Evolutionary conservation across 2,888 invertebrate genomes (phyloP).

Genomic region (Pediacus dermestoides): DNA sequence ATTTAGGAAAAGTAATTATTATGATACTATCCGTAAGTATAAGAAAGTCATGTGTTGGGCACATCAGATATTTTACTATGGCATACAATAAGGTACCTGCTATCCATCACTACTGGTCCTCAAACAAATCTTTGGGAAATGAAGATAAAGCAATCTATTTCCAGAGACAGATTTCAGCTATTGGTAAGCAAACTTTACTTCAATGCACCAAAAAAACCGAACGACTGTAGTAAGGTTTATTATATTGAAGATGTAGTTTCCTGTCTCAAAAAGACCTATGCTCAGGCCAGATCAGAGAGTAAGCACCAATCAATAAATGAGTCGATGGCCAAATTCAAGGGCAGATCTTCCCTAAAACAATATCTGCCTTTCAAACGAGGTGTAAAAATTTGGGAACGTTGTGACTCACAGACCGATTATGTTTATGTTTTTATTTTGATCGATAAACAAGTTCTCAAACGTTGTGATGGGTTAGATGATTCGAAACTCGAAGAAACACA

Average conservation of each 20-base stretch:
- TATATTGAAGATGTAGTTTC: constrained; percentile 11
- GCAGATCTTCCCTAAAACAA: constrained; percentile 18
- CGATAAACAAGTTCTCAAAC: no score
- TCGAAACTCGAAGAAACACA: no score
- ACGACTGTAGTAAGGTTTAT: constrained; percentile 8
- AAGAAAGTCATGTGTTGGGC: no score
- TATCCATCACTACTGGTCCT: constrained; percentile 10
- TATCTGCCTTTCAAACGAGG: constrained; percentile 22
- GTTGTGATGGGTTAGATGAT: no score
- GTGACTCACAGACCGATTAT: constrained; percentile 19
- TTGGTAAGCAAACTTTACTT: constrained; percentile 10
- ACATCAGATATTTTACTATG: no score
- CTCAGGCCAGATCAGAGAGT: constrained; percentile 2
- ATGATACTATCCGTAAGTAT: no score
- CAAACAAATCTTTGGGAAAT: constrained; percentile 12
- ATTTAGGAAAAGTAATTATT: no score
- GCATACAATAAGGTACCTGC: constrained; percentile 10
- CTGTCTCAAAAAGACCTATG: constrained; percentile 15
- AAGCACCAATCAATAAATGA: constrained; percentile 18
- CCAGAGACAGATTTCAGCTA: constrained; percentile 12
- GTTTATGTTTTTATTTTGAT: no score
- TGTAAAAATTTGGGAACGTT: constrained; percentile 19
- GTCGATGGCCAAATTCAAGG: constrained; percentile 19
- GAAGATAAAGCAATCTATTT: constrained; percentile 10
- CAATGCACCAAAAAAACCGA: constrained; percentile 11